Base-by-base conservation (phyloP, 2,888 invertebrate species). In the Esperia sulphurella region DNA sequence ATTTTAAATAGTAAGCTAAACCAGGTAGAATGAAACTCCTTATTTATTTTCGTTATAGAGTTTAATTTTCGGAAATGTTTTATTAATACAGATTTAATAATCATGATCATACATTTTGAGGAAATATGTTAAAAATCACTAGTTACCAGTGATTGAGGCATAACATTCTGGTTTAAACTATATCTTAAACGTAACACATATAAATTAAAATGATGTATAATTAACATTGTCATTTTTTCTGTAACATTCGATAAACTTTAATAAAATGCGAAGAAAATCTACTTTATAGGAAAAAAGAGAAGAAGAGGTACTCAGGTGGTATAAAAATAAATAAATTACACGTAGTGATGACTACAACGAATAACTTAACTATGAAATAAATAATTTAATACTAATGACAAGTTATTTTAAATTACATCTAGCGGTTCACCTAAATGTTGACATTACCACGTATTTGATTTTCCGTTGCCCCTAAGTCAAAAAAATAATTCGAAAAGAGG, bases 381-480 rank as follows among this genome's bases (percentile, higher is more conserved):
- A 89, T 87, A 86, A 79, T 80, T 31, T 88, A 88, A 84, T 76
- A 82, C 89, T 89, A 89, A 87, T 89, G 89, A 89, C 89, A 87
- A 89, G 89, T 88, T 85, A 88, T 75, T 83, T 83, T 81, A 85
- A 84, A 80, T 75, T 84, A 85, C 68, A 71, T 65, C 89, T 88
- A 88, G 80, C 87, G 86, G 84, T 83, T 84, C 81, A 81, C 79
- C 83, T 85, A 84, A 75, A 70, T 70, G 74, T 74, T 47, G 46
- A 38, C 46, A 50, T 21, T 49, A 50, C 50, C 50, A 47, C 46
- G 43, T 59, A 60, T 63, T 52, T 56, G 59, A 84, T 86, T 87
- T 88, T 89, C 88, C 82, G 88, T 88, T 89, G 86, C 88, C 89
- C 76, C 87, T 88, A 63, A 58, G 67, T 73, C 78, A 66, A 86